phyloP scores from a whole-genome alignment of 2,113 vertebrate species.

The Aleadryas rufinucha region DNA sequence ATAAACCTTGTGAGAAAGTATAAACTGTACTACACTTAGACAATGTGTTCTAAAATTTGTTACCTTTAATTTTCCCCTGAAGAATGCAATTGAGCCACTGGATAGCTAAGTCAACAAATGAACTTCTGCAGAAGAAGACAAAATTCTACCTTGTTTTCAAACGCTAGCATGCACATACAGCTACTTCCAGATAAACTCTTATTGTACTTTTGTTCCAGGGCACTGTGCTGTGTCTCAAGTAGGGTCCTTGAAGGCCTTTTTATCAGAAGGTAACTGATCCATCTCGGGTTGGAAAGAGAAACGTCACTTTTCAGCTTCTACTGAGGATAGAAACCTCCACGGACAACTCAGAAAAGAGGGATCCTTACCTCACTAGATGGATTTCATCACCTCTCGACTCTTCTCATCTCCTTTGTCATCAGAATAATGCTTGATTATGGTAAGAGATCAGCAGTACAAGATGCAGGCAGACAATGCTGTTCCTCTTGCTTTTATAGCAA shows the following conservation, averaged over 20 bases:
- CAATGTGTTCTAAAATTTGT: neutral
- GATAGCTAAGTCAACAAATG: neutral
- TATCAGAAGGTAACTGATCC: neutral
- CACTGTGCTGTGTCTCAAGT: fast-evolving
- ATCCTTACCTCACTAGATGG: neutral
- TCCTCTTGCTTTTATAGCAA: neutral
- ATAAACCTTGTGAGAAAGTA: neutral
- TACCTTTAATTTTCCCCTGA: neutral
- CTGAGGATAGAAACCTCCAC: neutral
- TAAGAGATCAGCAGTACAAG: neutral
- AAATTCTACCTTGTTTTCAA: neutral
- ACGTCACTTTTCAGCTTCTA: neutral
- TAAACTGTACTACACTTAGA: neutral
- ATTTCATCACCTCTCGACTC: neutral
- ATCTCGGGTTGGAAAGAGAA: neutral
- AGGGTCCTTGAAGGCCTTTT: neutral
- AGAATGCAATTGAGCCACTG: neutral
- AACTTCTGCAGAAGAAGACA: neutral
- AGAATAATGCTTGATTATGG: neutral
- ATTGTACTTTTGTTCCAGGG: neutral
- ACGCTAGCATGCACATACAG: fast-evolving
- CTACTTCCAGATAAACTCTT: neutral
- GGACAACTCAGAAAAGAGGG: neutral
- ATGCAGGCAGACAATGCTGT: neutral
- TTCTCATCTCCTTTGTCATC: neutral